Percentiles rank a stretch among this genome's conserved stretches.
Evolutionary conservation across 2,113 vertebrate genomes (phyloP).

Genomic region (Menidia beryllina): DNA sequence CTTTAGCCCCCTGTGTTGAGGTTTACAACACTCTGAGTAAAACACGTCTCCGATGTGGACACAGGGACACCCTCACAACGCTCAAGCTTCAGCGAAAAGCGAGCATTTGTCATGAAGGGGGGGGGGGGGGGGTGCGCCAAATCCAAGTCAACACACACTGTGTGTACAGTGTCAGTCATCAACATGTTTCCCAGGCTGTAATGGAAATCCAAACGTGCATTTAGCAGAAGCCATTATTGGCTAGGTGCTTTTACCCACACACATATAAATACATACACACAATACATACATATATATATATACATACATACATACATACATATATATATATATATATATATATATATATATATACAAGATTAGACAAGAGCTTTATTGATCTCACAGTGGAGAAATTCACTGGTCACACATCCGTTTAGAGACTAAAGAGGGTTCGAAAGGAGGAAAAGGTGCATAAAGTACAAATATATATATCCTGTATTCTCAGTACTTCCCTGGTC

Average conservation of each 20-base stretch:
- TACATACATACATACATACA: too few species aligned
- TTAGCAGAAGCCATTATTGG: conserved; percentile 64
- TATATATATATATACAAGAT: too few species aligned
- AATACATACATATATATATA: too few species aligned
- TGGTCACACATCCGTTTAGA: too few species aligned
- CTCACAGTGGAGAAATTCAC: too few species aligned
- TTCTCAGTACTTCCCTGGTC: conserved; percentile 46
- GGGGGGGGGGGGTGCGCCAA: conserved; percentile 55
- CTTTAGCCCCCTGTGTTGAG: conserved; percentile 18
- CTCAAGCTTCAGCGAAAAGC: conserved; percentile 9
- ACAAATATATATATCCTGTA: too few species aligned
- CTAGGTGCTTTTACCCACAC: conserved; percentile 52
- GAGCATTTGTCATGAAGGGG: conserved; percentile 51
- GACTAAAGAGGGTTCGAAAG: too few species aligned
- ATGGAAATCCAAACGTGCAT: conserved; percentile 60
- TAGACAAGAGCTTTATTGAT: too few species aligned
- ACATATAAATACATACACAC: conserved; percentile 45
- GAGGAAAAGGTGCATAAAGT: too few species aligned
- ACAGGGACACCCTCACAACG: conserved; percentile 25
- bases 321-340: too few species aligned
- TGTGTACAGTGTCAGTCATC: conserved; percentile 70
- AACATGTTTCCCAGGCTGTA: conserved; percentile 77
- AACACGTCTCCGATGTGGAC: conserved; percentile 43
- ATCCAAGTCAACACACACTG: conserved; percentile 64
- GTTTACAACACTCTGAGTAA: conserved; percentile 1